Percentiles rank a stretch among this genome's conserved stretches.
These are phyloP conservation scores for Melanotaenia trifasciata DNA, from an alignment of 2,797 vertebrate species.

Conservation along the genomic window DNA sequence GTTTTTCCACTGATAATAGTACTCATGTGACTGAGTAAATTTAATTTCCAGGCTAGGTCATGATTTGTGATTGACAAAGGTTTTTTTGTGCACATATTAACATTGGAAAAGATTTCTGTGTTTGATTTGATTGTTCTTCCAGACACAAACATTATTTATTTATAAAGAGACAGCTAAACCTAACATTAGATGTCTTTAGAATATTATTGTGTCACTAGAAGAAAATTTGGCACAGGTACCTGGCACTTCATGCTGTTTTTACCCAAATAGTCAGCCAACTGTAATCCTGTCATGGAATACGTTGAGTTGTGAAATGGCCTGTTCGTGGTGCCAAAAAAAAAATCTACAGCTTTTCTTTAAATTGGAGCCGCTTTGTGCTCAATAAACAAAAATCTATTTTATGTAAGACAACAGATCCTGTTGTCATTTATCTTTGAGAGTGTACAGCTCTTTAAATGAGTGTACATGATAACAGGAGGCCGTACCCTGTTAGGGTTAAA, in stretches of 20 bases:
- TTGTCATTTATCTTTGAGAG: conserved; percentile 8
- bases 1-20: conserved; percentile 48
- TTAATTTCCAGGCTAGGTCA: conserved; percentile 36
- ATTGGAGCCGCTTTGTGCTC: conserved; percentile 38
- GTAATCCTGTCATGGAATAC: conserved; percentile 62
- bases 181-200: neutral
- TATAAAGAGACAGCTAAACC: neutral
- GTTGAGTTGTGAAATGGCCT: conserved; percentile 70
- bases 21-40: conserved; percentile 43
- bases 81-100: conserved; percentile 12
- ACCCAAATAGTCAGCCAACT: conserved; percentile 63
- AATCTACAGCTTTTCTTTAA: conserved; percentile 50
- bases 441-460: conserved; percentile 32
- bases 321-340: conserved; percentile 59
- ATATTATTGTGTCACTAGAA: conserved; percentile 11
- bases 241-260: conserved; percentile 53
- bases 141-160: neutral
- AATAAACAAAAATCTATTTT: conserved; percentile 47
- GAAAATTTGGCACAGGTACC: conserved; percentile 18
- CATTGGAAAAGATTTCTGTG: neutral
- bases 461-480: conserved; percentile 37
- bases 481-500: conserved; percentile 64
- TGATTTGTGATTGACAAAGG: conserved; percentile 9
- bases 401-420: neutral
- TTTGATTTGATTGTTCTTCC: neutral